A percentile compares a stretch with the other conserved stretches of the same genome.
These are phyloP conservation scores for Numenius phaeopus DNA, from an alignment of 2,797 vertebrate genomes.

Conservation along the genomic window DNA sequence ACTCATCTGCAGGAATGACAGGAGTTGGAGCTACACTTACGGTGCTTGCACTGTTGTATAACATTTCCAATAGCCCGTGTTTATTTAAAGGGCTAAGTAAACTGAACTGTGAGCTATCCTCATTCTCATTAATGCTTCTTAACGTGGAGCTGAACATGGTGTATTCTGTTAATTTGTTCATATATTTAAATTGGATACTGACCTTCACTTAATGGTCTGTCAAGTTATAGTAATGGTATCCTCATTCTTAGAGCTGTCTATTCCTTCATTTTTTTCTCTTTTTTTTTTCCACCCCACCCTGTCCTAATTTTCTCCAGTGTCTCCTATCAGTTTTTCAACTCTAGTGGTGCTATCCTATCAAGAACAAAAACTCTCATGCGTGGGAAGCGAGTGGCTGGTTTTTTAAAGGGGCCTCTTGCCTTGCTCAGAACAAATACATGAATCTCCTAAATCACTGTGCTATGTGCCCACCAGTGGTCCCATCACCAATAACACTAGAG, in stretches of 20 bases:
- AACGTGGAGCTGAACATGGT: conserved; percentile 36
- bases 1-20: conserved; percentile 77
- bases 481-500: fast-evolving
- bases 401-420: neutral
- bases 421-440: neutral
- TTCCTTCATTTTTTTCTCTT: neutral
- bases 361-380: neutral
- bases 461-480: neutral
- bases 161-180: conserved; percentile 62
- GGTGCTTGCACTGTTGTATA: conserved; percentile 66
- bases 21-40: conserved; percentile 71
- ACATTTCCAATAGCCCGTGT: conserved; percentile 73
- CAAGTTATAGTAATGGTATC: conserved; percentile 1
- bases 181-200: conserved; percentile 37
- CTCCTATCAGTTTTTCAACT: conserved; percentile 16
- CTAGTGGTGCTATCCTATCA: neutral
- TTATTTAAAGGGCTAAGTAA: conserved; percentile 78
- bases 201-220: conserved; percentile 51
- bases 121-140: conserved; percentile 63
- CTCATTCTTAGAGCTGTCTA: conserved; percentile 19
- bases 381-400: neutral
- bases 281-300: fast-evolving
- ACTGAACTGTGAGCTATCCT: conserved; percentile 63
- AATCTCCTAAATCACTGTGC: neutral
- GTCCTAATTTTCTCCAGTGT: conserved; percentile 27